Evolutionary conservation across 2,888 invertebrate genomes (phyloP), one percentile per base, ranked within the genome.

Genomic region (Himalopsyche japonica): DNA sequence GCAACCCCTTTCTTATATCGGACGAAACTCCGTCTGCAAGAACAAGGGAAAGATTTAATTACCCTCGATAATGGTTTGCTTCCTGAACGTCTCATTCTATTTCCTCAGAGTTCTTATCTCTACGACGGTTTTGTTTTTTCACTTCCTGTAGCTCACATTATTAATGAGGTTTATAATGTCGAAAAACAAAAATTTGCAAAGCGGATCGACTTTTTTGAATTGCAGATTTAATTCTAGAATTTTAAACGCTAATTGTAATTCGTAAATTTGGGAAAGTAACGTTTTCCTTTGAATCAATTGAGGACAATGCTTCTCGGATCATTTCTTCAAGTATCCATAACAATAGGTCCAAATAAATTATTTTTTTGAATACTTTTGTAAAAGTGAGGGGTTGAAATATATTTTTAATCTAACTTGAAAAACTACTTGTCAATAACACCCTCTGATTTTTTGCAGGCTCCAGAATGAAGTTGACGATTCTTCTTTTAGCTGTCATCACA

Each of bases 61-160:
- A 84, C 84, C 82, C 37, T 49, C 82, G 84, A 82, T 84, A 84
- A 84, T 84, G 84, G 82, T 47, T 48, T 78, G 47, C 82, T 82
- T 82, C 70, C 70, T 70, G 70, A 70, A 70, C 70, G 70, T 70
- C 82, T 57, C 49, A 34, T 70, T 79, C 79, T 83, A 49, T 83
- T 83, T 57, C 82, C 82, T 79, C 79, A 27, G 70, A 70, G 70
- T 70, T 70, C 70, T 70, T 70, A 70, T 70, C 70, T 70, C 70
- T 43, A 32, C 82, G 24, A 78, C 6, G 82, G 32, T 27, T 80
- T 83, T 76, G 43, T 80, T 80, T 80, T 80, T 83, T 80, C 64
- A 27, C 47, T 80, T 82, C 48, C 47, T 78, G 76, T 78, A 64
- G 30, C 76, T 49, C 47, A 24, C 80, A 83, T 83, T 83, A 83